Conservation (phyloP, 2,888 invertebrate genomes). For the Asteroscopus sphinx region DNA sequence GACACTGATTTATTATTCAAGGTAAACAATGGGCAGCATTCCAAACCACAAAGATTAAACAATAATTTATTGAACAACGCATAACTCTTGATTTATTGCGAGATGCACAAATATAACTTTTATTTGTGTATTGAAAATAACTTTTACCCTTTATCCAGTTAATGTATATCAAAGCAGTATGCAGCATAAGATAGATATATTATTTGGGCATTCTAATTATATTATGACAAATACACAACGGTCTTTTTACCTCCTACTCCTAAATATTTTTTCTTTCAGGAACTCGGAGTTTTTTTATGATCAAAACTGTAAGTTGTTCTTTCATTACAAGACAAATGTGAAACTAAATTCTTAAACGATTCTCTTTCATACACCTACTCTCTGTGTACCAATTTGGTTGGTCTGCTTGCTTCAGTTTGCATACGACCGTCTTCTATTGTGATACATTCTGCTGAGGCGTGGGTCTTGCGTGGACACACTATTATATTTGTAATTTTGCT, state of each 20-base stretch:
- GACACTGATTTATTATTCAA: constrained; percentile 28
- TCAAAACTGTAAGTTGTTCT: background rate
- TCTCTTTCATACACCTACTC: constrained; percentile 6
- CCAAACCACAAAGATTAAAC: constrained; percentile 36
- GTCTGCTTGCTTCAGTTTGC: constrained; percentile 10
- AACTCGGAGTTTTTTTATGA: background rate
- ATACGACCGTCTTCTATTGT: constrained; percentile 5
- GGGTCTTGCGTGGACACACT: constrained; percentile 1
- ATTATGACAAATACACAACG: background rate
- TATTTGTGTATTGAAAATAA: constrained; percentile 9
- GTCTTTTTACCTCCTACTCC: background rate
- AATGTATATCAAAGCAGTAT: no score
- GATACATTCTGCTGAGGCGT: constrained; percentile 14
- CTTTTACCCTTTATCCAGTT: background rate
- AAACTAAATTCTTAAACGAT: constrained; percentile 10
- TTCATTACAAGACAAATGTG: constrained; percentile 2
- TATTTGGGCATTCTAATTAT: background rate
- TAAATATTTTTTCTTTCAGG: background rate
- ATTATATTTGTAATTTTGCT: background rate
- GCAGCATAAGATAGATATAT: no score
- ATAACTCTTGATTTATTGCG: constrained; percentile 21
- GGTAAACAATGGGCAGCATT: constrained; percentile 17
- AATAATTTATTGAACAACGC: constrained; percentile 25
- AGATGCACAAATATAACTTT: constrained; percentile 25
- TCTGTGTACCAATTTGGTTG: constrained; percentile 10